These are phyloP conservation scores for Syrista parreyssii DNA, from an alignment of 2,888 invertebrate genomes.

Conservation along the genomic window DNA sequence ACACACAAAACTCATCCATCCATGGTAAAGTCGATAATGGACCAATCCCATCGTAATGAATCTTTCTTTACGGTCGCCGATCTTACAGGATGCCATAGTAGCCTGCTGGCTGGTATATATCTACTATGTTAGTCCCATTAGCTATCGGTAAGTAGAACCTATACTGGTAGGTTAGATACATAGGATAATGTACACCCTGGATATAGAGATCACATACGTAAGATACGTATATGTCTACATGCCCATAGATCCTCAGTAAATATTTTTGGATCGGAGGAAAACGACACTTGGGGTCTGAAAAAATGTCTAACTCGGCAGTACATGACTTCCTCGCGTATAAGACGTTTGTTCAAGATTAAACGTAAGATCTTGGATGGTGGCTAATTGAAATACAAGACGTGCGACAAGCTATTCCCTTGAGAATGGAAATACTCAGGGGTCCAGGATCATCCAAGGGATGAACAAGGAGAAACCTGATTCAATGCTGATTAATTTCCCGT, in stretches of 20 bases:
- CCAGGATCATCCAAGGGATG: not conserved
- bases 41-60: conserved; percentile 50
- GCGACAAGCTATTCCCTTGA: conserved; percentile 2
- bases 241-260: conserved; percentile 44
- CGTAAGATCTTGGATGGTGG: conserved; percentile 9
- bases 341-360: conserved; percentile 24
- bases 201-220: not conserved
- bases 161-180: conserved; percentile 30
- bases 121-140: not conserved
- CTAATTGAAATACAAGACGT: conserved; percentile 29
- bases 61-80: conserved; percentile 53
- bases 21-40: conserved; percentile 42
- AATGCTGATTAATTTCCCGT: conserved; percentile 7
- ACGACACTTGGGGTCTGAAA: conserved; percentile 20
- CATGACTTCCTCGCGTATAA: conserved; percentile 19
- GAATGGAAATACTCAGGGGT: conserved; percentile 7
- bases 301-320: conserved; percentile 31
- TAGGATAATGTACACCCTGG: conserved; percentile 32
- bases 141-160: conserved; percentile 20
- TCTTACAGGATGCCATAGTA: conserved; percentile 43
- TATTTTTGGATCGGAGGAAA: conserved; percentile 17
- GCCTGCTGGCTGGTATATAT: conserved; percentile 6
- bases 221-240: conserved; percentile 26
- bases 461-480: conserved; percentile 11
- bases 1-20: not conserved